Base-by-base conservation (phyloP, 2,888 invertebrate species). In the Micropterix aruncella region DNA sequence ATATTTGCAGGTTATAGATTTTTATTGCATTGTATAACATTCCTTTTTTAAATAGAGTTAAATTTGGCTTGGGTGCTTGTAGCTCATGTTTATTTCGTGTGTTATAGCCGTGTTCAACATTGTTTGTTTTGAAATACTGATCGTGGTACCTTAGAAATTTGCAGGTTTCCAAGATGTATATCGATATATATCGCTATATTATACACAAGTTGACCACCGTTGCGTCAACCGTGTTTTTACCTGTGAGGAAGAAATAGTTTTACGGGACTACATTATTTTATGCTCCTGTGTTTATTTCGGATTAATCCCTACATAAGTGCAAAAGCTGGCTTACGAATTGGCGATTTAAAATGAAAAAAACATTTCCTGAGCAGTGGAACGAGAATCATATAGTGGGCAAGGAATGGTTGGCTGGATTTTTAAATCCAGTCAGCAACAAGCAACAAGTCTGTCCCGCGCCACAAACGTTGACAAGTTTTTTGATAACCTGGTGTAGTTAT, bases 331-430 rank as follows among this genome's bases (percentile, higher is more conserved):
- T 38, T 44, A 46, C 14, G 46, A 45, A 12, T 44, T 44, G 19
- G 43, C 44, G 18, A 14, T 46, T 46, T 9, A 45, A 46, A 46
- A 44, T 44, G 27, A n/a, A 16, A 45, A 46, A 46, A 14, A 44
- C 3, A 37, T 46, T 18, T 38, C 43, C 43, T n/a, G 43, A 46
- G n/a, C 42, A 44, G 44, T 46, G 42, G 44, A 12, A 45, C 16
- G 19, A 40, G 2, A 36, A 3, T 46, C 19, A 45, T 12, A 47
- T 46, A 44, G 45, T 44, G 5, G 43, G 46, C 15, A 37, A 46
- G 37, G 41, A 47, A 43, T 44, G 41, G 46, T 47, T 46, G 15
- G 17, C 44, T 4, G 43, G 46, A 18, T 46, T 47, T 40, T 46
- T 47, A 37, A 46, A 46, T 43, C 15, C 40, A 27, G 36, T 7